Evolutionary conservation across 2,797 vertebrate species (phyloP).

Genomic region (Fistularia tabacaria): DNA sequence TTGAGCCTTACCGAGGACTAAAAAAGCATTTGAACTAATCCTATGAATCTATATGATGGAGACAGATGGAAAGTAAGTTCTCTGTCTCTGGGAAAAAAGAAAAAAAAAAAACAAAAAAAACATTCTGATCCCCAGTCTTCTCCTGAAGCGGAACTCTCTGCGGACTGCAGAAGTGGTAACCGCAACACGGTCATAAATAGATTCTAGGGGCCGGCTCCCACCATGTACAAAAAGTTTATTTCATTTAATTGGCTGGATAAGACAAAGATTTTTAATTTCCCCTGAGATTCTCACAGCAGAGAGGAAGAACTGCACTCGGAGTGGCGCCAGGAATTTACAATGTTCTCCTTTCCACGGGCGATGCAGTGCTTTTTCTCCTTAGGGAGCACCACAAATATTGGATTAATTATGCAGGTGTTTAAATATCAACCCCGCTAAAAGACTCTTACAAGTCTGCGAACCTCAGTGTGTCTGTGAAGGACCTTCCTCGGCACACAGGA

Average conservation of each 20-base stretch:
- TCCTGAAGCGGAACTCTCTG: conserved; percentile 12
- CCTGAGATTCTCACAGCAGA: conserved; percentile 53
- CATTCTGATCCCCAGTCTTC: conserved; percentile 1
- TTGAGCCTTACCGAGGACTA: conserved; percentile 46
- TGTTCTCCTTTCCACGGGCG: conserved; percentile 45
- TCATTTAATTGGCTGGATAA: conserved; percentile 70
- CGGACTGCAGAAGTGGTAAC: conserved; percentile 17
- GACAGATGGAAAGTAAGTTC: conserved; percentile 68
- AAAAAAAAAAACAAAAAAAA: conserved; percentile 8
- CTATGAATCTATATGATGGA: conserved; percentile 62
- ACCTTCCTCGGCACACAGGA: conserved; percentile 33
- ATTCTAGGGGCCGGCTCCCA: conserved; percentile 48
- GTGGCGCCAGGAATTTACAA: conserved; percentile 59
- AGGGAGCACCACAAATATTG: conserved; percentile 48
- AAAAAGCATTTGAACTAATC: conserved; percentile 61
- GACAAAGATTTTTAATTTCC: conserved; percentile 73
- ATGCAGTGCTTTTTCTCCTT: conserved; percentile 25
- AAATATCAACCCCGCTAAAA: conserved; percentile 56
- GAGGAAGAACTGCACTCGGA: conserved; percentile 46
- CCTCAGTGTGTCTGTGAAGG: conserved; percentile 30
- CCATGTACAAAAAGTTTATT: conserved; percentile 59
- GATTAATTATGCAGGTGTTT: conserved; percentile 69
- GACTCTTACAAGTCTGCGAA: conserved; percentile 44
- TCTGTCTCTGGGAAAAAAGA: conserved; percentile 21
- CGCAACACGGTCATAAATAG: conserved; percentile 53